Evolutionary conservation across 2,113 vertebrate species (phyloP).

Genomic region (Larimichthys polyactis): DNA sequence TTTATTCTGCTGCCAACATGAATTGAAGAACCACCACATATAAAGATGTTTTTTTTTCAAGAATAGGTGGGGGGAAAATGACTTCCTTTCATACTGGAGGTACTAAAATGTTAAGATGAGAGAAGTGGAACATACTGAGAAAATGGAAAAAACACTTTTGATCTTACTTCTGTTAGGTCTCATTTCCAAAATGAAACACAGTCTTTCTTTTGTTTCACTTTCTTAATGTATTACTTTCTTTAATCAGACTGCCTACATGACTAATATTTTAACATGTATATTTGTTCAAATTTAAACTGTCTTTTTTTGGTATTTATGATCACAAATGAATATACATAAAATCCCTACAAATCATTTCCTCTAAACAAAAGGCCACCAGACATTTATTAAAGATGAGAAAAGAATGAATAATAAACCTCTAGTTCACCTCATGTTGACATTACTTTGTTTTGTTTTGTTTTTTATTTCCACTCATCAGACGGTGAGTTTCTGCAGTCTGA

Average conservation of each 20-base stretch:
- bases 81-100: neutral
- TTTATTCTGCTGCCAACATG: neutral
- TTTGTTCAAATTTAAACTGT: too few relatives aligned
- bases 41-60: neutral
- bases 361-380: too few relatives aligned
- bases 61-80: neutral
- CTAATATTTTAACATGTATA: too few relatives aligned
- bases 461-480: constrained; percentile 74
- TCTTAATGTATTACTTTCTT: too few relatives aligned
- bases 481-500: constrained; percentile 87
- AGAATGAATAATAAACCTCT: neutral
- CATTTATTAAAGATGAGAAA: neutral
- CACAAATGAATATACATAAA: neutral
- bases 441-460: too few relatives aligned
- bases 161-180: too few relatives aligned
- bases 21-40: neutral
- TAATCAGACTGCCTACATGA: too few relatives aligned
- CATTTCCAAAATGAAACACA: too few relatives aligned
- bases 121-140: neutral
- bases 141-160: too few relatives aligned
- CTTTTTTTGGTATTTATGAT: neutral
- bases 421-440: neutral
- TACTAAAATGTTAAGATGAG: neutral
- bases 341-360: neutral
- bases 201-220: too few relatives aligned